Conservation (phyloP, 1,140 invertebrate genomes). For the Cydia pomonella region DNA sequence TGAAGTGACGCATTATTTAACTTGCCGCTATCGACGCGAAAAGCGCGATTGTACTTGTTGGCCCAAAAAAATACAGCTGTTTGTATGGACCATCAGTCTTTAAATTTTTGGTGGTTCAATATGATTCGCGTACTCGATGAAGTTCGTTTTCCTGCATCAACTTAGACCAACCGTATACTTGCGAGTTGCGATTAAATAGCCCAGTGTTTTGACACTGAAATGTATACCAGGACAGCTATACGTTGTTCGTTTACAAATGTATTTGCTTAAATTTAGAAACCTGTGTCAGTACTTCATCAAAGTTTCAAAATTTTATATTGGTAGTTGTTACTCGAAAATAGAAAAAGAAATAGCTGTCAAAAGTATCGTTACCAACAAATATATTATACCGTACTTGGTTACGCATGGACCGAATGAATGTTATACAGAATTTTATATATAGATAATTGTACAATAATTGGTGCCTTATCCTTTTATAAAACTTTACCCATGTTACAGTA, state of each 20-base stretch:
- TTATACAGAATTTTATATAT: conserved; percentile 1
- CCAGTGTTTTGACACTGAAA: not conserved
- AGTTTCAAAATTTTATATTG: not conserved
- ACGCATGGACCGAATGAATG: conserved; percentile 27
- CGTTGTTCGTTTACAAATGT: not conserved
- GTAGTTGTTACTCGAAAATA: conserved; percentile 18
- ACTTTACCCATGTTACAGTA: conserved; percentile 23
- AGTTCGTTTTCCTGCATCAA: not conserved
- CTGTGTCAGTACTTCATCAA: conserved; percentile 7
- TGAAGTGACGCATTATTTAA: no score
- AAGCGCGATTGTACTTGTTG: no score
- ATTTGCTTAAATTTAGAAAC: conserved; percentile 11
- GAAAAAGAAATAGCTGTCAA: conserved; percentile 9
- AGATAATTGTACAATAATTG: not conserved
- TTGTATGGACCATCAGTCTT: not conserved
- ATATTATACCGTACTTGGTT: not conserved
- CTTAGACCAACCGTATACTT: not conserved
- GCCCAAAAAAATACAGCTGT: not conserved
- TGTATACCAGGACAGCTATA: not conserved
- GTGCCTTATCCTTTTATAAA: conserved; percentile 21
- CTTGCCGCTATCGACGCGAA: no score
- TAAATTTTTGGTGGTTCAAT: not conserved
- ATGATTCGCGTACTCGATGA: not conserved
- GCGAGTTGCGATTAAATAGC: not conserved
- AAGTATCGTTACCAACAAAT: not conserved